Base-by-base conservation (phyloP, 2,797 vertebrate species). In the Rhinatrema bivittatum region DNA sequence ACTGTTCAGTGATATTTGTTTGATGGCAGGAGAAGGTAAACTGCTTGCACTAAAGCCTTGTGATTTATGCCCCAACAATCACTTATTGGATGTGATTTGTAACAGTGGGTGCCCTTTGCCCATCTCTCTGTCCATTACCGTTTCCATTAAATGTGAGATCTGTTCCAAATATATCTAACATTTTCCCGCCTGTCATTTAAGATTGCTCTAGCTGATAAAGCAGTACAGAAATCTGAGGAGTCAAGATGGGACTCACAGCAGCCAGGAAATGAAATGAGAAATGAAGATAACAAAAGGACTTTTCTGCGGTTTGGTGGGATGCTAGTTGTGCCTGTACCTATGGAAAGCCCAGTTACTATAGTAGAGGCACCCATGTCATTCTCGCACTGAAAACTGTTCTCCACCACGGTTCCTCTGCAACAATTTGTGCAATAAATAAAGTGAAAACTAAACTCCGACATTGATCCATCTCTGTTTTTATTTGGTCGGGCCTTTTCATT, bases 321-420 rank as follows among this genome's bases (percentile, higher is more conserved):
- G 40, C 32, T 55, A 11, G 26, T 19, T 3, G 16, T 56, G 32
- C 59, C 49, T 4, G 21, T 55, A 2, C 47, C 58, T 2, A 39
- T 16, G 2, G 10, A 24, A 3, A 36, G 39, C 3, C 53, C 2
- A n/a, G n/a, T n/a, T n/a, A n/a, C n/a, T n/a, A n/a, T n/a, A n/a
- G n/a, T n/a, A n/a, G n/a, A n/a, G n/a, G n/a, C n/a, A n/a, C n/a
- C n/a, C n/a, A n/a, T n/a, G n/a, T n/a, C n/a, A n/a, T n/a, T n/a
- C n/a, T n/a, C n/a, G n/a, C n/a, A n/a, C n/a, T n/a, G n/a, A n/a
- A n/a, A n/a, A n/a, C n/a, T n/a, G n/a, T n/a, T n/a, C n/a, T n/a
- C n/a, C n/a, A n/a, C n/a, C n/a, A n/a, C n/a, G n/a, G n/a, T n/a
- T n/a, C n/a, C n/a, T n/a, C n/a, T n/a, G n/a, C n/a, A n/a, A n/a